A percentile compares a stretch with the other conserved stretches of the same genome.
These are phyloP conservation scores for Carposina sasakii DNA, from an alignment of 1,140 invertebrate species.

Conservation along the genomic window DNA sequence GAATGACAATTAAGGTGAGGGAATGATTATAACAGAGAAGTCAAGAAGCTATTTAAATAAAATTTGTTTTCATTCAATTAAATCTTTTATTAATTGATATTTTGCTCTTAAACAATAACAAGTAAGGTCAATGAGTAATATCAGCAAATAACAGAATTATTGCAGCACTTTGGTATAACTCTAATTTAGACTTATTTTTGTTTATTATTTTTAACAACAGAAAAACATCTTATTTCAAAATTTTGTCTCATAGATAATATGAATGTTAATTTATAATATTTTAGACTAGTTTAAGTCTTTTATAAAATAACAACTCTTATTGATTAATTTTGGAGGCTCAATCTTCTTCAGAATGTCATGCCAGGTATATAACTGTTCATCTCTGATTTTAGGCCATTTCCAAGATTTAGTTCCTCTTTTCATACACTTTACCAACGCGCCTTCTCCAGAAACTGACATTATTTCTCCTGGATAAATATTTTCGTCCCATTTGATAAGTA, in stretches of 20 bases:
- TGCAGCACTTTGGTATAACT: no score
- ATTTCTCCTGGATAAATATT: conserved; percentile 18
- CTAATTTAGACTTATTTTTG: not conserved
- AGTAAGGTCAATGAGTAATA: not conserved
- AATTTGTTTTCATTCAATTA: not conserved
- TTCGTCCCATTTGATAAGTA: conserved; percentile 20
- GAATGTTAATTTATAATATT: not conserved
- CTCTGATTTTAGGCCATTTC: conserved; percentile 23
- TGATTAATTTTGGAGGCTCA: not conserved
- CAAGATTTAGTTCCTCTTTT: conserved; percentile 17
- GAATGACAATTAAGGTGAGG: not conserved
- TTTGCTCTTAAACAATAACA: not conserved
- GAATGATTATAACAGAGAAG: not conserved
- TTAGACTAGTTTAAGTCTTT: not conserved
- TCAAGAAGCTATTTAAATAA: not conserved
- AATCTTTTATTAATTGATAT: not conserved
- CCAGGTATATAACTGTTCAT: conserved; percentile 24
- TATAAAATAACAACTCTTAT: not conserved
- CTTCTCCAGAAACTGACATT: conserved; percentile 21
- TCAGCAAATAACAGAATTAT: no score
- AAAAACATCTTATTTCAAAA: no score
- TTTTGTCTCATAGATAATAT: not conserved
- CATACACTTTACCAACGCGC: conserved; percentile 20
- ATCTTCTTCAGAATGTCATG: conserved; percentile 10
- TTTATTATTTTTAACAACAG: not conserved